Conservation (phyloP, 2,888 invertebrate species). For the Cyaniris semiargus region DNA sequence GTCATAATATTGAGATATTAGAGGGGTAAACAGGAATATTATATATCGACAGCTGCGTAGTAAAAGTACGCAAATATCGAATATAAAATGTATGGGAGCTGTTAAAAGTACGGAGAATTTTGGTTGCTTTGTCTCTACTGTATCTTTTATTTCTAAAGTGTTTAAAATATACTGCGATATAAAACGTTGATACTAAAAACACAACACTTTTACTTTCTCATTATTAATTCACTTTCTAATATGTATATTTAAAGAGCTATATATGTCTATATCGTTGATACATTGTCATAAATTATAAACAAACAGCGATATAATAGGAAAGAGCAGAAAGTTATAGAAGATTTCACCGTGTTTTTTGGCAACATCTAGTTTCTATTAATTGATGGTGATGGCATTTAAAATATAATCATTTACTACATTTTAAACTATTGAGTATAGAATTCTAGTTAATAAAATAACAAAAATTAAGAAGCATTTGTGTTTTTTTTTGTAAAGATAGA, state of each 20-base stretch:
- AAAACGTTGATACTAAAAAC: background rate
- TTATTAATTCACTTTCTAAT: slow-evolving; percentile 9
- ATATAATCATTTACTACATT: background rate
- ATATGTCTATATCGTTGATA: background rate
- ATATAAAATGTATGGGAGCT: background rate
- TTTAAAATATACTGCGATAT: background rate
- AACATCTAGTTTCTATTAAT: background rate
- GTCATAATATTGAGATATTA: no score
- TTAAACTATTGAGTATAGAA: no score
- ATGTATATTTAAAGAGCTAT: background rate
- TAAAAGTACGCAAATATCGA: background rate
- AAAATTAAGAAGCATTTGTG: no score
- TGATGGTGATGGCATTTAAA: background rate
- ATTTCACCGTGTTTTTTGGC: background rate
- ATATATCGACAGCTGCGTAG: no score
- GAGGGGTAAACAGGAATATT: no score
- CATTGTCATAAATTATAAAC: background rate
- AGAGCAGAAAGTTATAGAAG: background rate
- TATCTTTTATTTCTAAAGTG: no score
- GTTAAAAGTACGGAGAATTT: background rate
- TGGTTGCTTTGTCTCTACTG: no score
- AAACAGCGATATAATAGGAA: background rate
- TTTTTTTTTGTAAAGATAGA: no score
- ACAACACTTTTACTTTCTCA: background rate
- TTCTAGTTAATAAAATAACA: no score